Conservation (phyloP, 37 sponge, comb jelly and placozoan species). For the Lycopodina hypogea region DNA sequence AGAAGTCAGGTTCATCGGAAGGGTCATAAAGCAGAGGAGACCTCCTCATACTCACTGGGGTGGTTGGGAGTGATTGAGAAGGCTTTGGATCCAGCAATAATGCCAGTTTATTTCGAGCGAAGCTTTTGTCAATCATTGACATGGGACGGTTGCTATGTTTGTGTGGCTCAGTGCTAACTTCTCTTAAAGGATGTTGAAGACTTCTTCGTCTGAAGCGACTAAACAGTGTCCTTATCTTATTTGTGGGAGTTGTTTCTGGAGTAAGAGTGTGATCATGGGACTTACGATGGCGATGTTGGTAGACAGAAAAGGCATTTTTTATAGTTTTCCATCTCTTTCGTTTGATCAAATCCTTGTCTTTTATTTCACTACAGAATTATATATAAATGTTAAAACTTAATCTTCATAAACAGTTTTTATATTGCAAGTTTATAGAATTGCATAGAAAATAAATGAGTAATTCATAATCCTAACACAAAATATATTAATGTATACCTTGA, state of each 20-base stretch:
- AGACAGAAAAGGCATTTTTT: constrained; percentile 20
- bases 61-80: constrained; percentile 25
- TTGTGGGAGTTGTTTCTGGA: not conserved
- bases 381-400: not conserved
- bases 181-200: not conserved
- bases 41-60: constrained; percentile 22
- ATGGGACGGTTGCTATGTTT: not conserved
- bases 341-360: not conserved
- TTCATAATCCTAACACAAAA: not conserved
- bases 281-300: not conserved
- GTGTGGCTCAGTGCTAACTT: not conserved
- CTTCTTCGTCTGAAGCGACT: not conserved
- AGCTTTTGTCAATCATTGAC: not conserved
- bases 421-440: not conserved
- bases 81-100: not conserved
- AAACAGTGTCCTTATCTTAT: constrained; percentile 17
- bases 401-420: not conserved
- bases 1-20: not conserved
- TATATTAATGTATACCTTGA: constrained; percentile 2
- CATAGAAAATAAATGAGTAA: not conserved
- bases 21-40: not conserved
- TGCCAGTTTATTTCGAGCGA: constrained; percentile 4
- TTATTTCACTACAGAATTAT: not conserved
- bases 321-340: constrained; percentile 42
- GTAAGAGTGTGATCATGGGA: not conserved